Base-by-base conservation (phyloP, 1,140 invertebrate species). In the Drosophila bifasciata region DNA sequence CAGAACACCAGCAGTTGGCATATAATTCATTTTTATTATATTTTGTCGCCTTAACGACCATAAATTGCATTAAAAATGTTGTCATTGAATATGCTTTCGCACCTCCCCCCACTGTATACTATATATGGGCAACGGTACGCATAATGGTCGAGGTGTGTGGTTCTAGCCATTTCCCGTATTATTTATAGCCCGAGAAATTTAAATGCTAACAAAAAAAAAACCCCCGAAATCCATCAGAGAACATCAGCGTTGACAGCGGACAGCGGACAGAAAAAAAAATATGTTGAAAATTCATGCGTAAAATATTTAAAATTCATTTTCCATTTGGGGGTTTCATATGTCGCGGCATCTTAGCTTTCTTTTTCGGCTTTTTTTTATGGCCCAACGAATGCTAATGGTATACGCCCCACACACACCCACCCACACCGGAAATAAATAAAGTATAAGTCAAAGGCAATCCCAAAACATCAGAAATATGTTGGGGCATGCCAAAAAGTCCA, bases 11-110 rank as follows among this genome's bases (percentile, higher is more conserved):
- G 46, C 75, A 83, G 68, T 86, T 85, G 83, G 84, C 80, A 83
- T 88, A 86, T 86, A 79, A 88, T 86, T 86, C 83, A 86, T 86
- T 86, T 86, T 86, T 86, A 88, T 88, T 86, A 88, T 88, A 88
- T 86, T 86, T 86, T 86, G 83, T 86, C 83, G 83, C 83, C 83
- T 86, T 86, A 86, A 86, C 83, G 83, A 83, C 78, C 83, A 88
- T 86, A 86, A 86, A 86, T 86, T 86, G 83, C 83, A 86, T 86
- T 88, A 88, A 88, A 86, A 86, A 83, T 75, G 83, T 78, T 78
- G 74, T 86, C 83, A 81, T 85, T 86, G 81, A 85, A 80, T 73
- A 80, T 63, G 72, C 48, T 73, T 55, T 51, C 46, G 36, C 56
- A 11, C 0, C 32, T 6, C 2, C 19, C 3, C 19, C 23, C 23